Evolutionary conservation across 2,888 invertebrate species (phyloP), one percentile per base, ranked within the genome.

Genomic region (Sisyra nigra): DNA sequence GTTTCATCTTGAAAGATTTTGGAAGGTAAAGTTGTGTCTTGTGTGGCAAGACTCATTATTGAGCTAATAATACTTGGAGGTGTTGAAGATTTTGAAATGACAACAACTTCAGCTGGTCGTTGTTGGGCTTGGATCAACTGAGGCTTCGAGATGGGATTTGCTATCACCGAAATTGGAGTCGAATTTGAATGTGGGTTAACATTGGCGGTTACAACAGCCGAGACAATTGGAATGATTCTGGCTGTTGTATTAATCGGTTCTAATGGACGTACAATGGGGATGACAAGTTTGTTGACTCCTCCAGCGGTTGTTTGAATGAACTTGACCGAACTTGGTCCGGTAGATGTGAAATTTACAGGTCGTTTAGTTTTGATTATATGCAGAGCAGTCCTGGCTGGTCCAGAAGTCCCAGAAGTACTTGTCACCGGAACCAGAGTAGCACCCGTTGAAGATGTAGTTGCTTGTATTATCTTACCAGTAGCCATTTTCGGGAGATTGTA

Each of bases 1-100:
- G 70, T 73, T 49, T 76, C 76, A 50, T 77, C 76, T 56, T 77
- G 76, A 54, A 77, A 76, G 53, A 76, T 76, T 55, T 76, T 76
- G 6, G 74, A 75, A 1, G 77, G 76, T 13, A 76, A 59, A 7
- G 69, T 71, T 46, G 63, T 72, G 52, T 72, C 76, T 52, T 72
- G 71, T 1, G 67, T 61, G 32, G 56, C 47, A 6, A 72, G 69
- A 0, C 71, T 66, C 36, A 74, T 61, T 48, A 73, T 68, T 1
- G 76, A 74, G 49, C 71, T 72, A 0, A 68, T 65, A 24, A 69
- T 65, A 51, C 65, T 71, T 50, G 63, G 62, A 50, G 59, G 69
- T 59, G 68, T 63, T 2, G 68, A 66, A 46, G 68, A 68, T 47
- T 69, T 67, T 18, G 68, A 24, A 63, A 18, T 38, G 9, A 38